Evolutionary conservation across 2,888 invertebrate genomes (phyloP).

Genomic region (Pyrochroa serraticornis): DNA sequence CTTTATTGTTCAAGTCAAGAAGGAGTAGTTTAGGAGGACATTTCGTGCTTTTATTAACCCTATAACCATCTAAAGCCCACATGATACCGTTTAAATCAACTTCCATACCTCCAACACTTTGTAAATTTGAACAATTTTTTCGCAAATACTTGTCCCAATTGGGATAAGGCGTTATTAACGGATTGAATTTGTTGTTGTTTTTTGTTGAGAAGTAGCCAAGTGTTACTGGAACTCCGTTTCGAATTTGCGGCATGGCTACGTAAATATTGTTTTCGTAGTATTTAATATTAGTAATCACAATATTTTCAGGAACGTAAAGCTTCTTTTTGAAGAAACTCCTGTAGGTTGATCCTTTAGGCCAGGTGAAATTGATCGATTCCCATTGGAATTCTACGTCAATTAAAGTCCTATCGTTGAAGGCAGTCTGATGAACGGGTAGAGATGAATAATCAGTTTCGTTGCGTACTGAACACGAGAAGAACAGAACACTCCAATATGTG

Average conservation of each 20-base stretch:
- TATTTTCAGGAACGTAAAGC: slow-evolving; percentile 70
- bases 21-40: slow-evolving; percentile 73
- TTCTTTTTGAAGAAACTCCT: slow-evolving; percentile 62
- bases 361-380: slow-evolving; percentile 71
- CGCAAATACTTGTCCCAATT: slow-evolving; percentile 68
- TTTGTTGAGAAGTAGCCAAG: slow-evolving; percentile 60
- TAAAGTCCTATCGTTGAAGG: too few species aligned
- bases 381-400: slow-evolving; percentile 63
- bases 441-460: too few species aligned
- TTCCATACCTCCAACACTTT: slow-evolving; percentile 76
- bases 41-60: slow-evolving; percentile 60
- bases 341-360: slow-evolving; percentile 65
- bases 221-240: slow-evolving; percentile 72
- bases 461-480: too few species aligned
- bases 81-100: slow-evolving; percentile 73
- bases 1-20: slow-evolving; percentile 66
- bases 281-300: slow-evolving; percentile 71
- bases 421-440: too few species aligned
- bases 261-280: slow-evolving; percentile 70
- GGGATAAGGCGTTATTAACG: slow-evolving; percentile 70
- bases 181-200: slow-evolving; percentile 56
- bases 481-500: too few species aligned
- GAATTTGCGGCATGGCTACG: slow-evolving; percentile 70
- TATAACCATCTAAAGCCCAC: slow-evolving; percentile 69
- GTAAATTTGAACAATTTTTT: slow-evolving; percentile 66